phyloP scores from a whole-genome alignment of 2,113 vertebrate species.

The Rhinichthys klamathensis region DNA sequence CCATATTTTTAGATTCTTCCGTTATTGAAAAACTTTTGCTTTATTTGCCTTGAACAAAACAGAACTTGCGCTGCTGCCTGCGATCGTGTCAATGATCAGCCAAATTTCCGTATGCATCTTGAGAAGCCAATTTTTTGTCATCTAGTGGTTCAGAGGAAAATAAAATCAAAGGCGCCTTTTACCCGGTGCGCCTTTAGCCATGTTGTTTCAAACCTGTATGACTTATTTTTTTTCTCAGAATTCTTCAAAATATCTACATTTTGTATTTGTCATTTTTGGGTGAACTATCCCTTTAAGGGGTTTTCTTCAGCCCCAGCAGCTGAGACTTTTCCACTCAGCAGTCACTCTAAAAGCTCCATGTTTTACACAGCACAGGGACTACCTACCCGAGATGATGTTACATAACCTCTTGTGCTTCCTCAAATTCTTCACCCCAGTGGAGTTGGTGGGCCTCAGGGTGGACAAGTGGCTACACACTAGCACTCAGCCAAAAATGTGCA shows the following conservation, averaged over 20 bases:
- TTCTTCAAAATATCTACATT: background rate
- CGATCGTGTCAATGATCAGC: no score
- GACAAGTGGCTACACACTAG: conserved; percentile 20
- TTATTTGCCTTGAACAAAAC: no score
- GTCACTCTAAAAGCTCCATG: conserved; percentile 15
- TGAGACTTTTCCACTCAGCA: conserved; percentile 15
- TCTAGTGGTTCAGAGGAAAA: no score
- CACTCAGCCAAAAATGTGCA: conserved; percentile 15
- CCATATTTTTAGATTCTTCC: no score
- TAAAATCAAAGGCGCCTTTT: no score
- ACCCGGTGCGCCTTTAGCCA: no score
- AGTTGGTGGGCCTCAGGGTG: conserved; percentile 12
- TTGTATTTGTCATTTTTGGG: background rate
- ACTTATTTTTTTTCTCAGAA: no score
- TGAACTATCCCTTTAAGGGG: background rate
- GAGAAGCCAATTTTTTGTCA: no score
- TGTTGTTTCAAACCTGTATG: background rate
- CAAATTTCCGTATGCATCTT: no score
- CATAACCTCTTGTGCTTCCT: conserved; percentile 17
- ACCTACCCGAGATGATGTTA: background rate
- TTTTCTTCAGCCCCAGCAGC: conserved; percentile 5
- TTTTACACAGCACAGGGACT: conserved; percentile 7
- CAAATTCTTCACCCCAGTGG: conserved; percentile 28
- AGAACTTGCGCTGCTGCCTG: no score
- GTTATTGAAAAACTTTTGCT: no score